These are phyloP conservation scores for Drosophila mayri DNA, from an alignment of 1,140 invertebrate genomes.

Conservation along the genomic window DNA sequence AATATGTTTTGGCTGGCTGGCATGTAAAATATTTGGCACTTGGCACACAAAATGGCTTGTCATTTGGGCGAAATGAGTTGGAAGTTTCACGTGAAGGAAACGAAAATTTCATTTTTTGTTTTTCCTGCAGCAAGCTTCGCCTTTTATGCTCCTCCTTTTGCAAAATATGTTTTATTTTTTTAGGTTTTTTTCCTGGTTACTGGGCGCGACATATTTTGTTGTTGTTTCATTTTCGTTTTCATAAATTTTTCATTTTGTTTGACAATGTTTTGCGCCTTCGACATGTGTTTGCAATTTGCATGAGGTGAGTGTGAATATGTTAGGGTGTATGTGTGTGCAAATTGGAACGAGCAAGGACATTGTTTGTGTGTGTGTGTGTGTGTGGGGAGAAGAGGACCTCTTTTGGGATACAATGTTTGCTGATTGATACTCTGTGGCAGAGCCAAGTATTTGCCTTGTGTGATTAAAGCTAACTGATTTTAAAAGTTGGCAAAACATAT, in stretches of 20 bases:
- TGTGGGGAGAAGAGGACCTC: neutral
- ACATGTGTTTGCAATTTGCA: constrained; percentile 80
- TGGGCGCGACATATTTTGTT: constrained; percentile 55
- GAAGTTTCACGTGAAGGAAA: constrained; percentile 48
- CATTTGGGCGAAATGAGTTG: constrained; percentile 61
- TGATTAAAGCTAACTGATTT: constrained; percentile 28
- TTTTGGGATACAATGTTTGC: constrained; percentile 19
- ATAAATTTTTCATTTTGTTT: constrained; percentile 78
- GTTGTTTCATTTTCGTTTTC: constrained; percentile 69
- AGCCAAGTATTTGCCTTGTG: constrained; percentile 26
- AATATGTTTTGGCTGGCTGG: constrained; percentile 51
- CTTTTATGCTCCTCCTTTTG: neutral
- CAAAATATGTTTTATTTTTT: constrained; percentile 50
- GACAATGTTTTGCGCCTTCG: constrained; percentile 74
- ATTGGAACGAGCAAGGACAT: constrained; percentile 27
- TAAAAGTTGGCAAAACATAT: neutral
- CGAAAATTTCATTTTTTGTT: constrained; percentile 28
- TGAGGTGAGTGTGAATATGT: constrained; percentile 35
- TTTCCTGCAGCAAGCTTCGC: neutral
- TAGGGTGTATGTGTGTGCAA: constrained; percentile 20
- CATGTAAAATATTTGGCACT: constrained; percentile 76
- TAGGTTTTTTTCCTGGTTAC: constrained; percentile 7
- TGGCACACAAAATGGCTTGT: constrained; percentile 56
- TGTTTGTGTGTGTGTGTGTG: constrained; percentile 2
- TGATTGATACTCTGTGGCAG: constrained; percentile 48